These are phyloP conservation scores for Idaea dimidiata DNA, from an alignment of 2,888 invertebrate genomes.

Conservation along the genomic window DNA sequence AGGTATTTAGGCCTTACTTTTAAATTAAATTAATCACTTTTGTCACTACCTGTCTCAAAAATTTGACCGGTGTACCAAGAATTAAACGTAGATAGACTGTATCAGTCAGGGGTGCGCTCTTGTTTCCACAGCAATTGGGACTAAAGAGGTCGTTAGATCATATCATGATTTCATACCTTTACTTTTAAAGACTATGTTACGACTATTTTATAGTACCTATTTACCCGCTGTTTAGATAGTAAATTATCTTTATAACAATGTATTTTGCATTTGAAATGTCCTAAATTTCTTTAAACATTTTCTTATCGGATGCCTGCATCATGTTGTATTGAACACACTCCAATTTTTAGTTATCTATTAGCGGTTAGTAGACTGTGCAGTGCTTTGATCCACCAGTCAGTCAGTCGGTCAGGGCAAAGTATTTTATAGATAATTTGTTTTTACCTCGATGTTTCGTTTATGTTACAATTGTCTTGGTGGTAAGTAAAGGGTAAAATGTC, in stretches of 20 bases:
- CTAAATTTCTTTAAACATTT: too few relatives aligned
- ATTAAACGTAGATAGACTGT: conserved; percentile 30
- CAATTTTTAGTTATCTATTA: too few relatives aligned
- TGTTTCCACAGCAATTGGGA: conserved; percentile 52
- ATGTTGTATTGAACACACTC: too few relatives aligned
- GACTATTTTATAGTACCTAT: neutral
- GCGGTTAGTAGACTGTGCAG: too few relatives aligned
- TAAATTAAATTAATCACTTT: conserved; percentile 6
- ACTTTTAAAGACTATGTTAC: neutral
- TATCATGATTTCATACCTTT: conserved; percentile 34
- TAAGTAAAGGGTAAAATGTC: too few relatives aligned
- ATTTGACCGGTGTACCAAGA: conserved; percentile 37
- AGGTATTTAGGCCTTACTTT: too few relatives aligned
- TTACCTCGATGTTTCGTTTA: too few relatives aligned
- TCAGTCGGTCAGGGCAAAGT: too few relatives aligned
- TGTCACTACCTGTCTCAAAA: conserved; percentile 26
- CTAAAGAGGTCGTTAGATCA: conserved; percentile 63
- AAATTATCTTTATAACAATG: neutral
- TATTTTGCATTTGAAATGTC: neutral
- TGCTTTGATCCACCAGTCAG: too few relatives aligned
- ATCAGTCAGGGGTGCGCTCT: conserved; percentile 45
- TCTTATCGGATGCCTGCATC: too few relatives aligned
- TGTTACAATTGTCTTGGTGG: too few relatives aligned
- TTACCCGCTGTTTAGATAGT: neutral
- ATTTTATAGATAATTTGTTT: too few relatives aligned